These are phyloP conservation scores for Hybos culiciformis DNA, from an alignment of 2,888 invertebrate genomes.

Conservation along the genomic window DNA sequence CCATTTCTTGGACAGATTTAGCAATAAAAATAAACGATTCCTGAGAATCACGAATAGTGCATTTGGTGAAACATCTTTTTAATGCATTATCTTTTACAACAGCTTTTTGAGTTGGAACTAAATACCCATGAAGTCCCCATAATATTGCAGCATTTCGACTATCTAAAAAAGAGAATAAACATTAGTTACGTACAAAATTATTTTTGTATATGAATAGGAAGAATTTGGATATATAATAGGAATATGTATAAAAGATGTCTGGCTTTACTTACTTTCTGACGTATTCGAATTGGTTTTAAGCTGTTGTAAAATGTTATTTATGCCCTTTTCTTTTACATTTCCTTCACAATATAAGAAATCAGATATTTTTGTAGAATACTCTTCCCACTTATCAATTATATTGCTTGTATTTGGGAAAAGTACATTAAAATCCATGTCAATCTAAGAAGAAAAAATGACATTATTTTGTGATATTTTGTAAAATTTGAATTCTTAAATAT, in stretches of 20 bases:
- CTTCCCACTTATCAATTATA: not conserved
- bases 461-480: too few relatives aligned
- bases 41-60: conserved; percentile 10
- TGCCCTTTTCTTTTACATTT: not conserved
- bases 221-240: not conserved
- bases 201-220: not conserved
- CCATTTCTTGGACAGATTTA: conserved; percentile 6
- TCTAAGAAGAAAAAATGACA: not conserved
- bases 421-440: conserved; percentile 1
- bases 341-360: not conserved
- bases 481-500: not conserved
- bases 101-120: conserved; percentile 4
- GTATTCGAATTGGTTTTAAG: not conserved
- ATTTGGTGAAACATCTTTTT: conserved; percentile 3
- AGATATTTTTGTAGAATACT: not conserved
- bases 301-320: not conserved
- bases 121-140: conserved; percentile 1
- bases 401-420: not conserved
- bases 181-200: not conserved
- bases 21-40: conserved; percentile 7
- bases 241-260: not conserved
- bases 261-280: not conserved
- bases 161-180: not conserved
- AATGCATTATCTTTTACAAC: conserved; percentile 2
- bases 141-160: not conserved